Evolutionary conservation across 2,888 invertebrate species (phyloP).

Genomic region (Synergus umbraculus): DNA sequence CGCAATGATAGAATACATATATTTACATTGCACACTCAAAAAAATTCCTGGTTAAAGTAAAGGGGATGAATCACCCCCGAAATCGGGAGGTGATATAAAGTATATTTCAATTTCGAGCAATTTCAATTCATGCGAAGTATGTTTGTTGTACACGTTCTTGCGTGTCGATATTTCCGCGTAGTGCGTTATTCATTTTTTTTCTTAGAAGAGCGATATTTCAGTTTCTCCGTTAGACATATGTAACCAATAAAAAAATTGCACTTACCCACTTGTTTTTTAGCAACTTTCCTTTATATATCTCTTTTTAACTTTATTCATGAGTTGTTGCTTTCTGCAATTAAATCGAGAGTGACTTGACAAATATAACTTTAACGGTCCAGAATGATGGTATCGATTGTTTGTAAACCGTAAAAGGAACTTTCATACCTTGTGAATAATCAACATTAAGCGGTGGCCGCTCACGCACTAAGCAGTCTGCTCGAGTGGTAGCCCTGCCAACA

Average conservation of each 20-base stretch:
- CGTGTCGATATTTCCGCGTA: background rate
- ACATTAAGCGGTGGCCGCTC: slow-evolving; percentile 27
- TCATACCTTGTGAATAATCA: slow-evolving; percentile 27
- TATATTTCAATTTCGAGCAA: too few relatives aligned
- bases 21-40: too few relatives aligned
- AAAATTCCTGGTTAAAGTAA: too few relatives aligned
- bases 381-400: background rate
- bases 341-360: too few relatives aligned
- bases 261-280: background rate
- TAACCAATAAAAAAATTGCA: background rate
- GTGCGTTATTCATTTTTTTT: background rate
- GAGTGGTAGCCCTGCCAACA: slow-evolving; percentile 25
- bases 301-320: background rate
- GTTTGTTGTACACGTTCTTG: background rate
- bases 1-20: too few relatives aligned
- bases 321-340: background rate
- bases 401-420: slow-evolving; percentile 1
- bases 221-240: background rate
- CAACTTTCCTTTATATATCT: background rate
- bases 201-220: background rate
- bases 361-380: background rate
- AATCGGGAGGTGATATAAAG: too few relatives aligned
- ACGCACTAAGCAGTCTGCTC: slow-evolving; percentile 24
- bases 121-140: background rate
- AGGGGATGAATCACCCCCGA: too few relatives aligned